phyloP scores from a whole-genome alignment of 2,113 vertebrate species.

The Esox niger region DNA sequence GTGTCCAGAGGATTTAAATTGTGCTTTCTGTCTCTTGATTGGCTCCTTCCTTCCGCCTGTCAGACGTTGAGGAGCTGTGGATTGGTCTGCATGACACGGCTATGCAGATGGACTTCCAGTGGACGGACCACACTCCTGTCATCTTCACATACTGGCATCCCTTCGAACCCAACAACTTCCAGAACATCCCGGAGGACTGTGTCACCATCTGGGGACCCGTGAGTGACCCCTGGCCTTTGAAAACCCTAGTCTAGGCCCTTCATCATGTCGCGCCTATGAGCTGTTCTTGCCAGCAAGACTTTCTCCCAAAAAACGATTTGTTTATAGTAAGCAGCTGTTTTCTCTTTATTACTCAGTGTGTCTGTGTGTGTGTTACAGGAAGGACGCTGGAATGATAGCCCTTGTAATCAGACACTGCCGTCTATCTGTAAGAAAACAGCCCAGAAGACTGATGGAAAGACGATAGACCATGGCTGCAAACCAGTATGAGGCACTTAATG shows the following conservation, averaged over 20 bases:
- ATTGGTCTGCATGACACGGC: constrained; percentile 91
- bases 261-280: constrained; percentile 3
- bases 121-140: constrained; percentile 90
- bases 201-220: constrained; percentile 95
- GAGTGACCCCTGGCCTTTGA: constrained; percentile 58
- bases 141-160: constrained; percentile 96
- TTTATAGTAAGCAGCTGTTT: constrained; percentile 51
- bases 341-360: constrained; percentile 35
- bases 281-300: neutral
- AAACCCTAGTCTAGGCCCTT: neutral
- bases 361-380: constrained; percentile 71
- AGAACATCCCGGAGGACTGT: constrained; percentile 90
- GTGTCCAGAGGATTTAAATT: no score
- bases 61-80: constrained; percentile 94
- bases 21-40: no score
- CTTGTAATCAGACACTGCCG: constrained; percentile 90
- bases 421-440: constrained; percentile 94
- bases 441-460: constrained; percentile 77
- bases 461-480: constrained; percentile 85
- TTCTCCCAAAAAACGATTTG: constrained; percentile 1
- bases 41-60: neutral
- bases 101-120: constrained; percentile 97
- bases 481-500: constrained; percentile 68
- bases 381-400: constrained; percentile 95
- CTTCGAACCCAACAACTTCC: constrained; percentile 96